Base-by-base conservation (phyloP, 2,888 invertebrate genomes). In the Lepidochrysops patricia region DNA sequence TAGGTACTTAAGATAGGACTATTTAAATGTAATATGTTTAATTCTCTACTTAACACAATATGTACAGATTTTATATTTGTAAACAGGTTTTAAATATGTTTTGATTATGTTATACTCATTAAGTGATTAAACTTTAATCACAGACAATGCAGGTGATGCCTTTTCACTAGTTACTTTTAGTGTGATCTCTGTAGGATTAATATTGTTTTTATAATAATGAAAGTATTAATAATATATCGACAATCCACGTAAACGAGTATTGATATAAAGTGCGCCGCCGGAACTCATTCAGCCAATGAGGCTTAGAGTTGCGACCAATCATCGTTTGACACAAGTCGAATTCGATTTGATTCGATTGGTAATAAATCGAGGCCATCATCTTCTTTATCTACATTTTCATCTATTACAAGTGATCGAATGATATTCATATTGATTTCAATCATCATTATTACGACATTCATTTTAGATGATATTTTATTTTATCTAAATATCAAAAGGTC, bases 271-370 rank as follows among this genome's bases (percentile, higher is more conserved):
- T 76, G 76, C 75, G 75, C 76, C 75, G 79, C 76, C 77, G 75
- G 84, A 84, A 81, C 80, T 82, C 80, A 84, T 85, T 80, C 80
- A 82, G 80, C 79, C 86, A 86, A 87, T 86, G 84, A 85, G 77
- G 72, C 75, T 74, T 76, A 73, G 73, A 76, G 85, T 82, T 81
- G 84, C 84, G 83, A 85, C 85, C 86, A 85, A 84, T 87, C 85
- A 86, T 84, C 83, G 82, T 84, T 82, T 84, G 84, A 86, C 85
- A 84, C 77, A 79, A 82, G 80, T 84, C 84, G 78, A 86, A 85
- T 84, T 81, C 82, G 77, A 76, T 82, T 79, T 73, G 74, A 73
- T 80, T 79, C 80, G 83, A 87, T 86, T 85, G 85, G 80, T 82
- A 26, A 82, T 76, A 77, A 83, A 87, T 84, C 77, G 83, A 83